Evolutionary conservation across 2,888 invertebrate genomes (phyloP), one percentile per base, ranked within the genome.

Genomic region (Eristalis intricaria): DNA sequence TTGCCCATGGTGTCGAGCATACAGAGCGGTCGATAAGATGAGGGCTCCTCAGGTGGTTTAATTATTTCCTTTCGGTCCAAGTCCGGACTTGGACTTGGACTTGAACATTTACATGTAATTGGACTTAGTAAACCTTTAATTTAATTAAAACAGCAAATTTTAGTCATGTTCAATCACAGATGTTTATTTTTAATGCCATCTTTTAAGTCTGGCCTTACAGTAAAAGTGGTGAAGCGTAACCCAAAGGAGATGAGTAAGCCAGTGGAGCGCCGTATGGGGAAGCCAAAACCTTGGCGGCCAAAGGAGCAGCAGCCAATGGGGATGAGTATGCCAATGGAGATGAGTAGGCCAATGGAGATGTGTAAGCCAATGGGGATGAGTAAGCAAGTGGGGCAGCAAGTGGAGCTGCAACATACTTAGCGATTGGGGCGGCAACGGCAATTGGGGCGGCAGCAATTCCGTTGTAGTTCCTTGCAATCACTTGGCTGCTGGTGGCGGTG

Each of bases 381-480:
- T 35, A 35, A 19, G 68, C 32, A 4, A 77, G 60, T 61, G 64
- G 63, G 26, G 78, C 64, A 71, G 69, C 76, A 91, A 5, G 10
- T 93, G 94, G 92, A 0, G 93, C 91, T 91, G 94, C 94, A n/a
- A 94, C 94, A 23, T 94, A 92, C 58, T 93, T 91, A 70, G 94
- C 91, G 10, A 95, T 91, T 0, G 94, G 94, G 95, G 8, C 95
- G 95, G 92, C 95, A 95, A 82, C 73, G 90, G 94, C 94, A 0
- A 96, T 95, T 0, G 96, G 95, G 23, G 90, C 89, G 56, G 90
- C 86, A 77, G 90, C 90, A 60, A 89, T 88, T n/a, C 91, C 91
- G 89, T 91, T 91, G 76, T 90, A 90, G 87, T 91, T 90, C 2
- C 91, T 91, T 3, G 90, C 83, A n/a, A 92, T 89, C 66, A 91